Conservation (phyloP, 2,797 vertebrate species). For the Varecia variegata region DNA sequence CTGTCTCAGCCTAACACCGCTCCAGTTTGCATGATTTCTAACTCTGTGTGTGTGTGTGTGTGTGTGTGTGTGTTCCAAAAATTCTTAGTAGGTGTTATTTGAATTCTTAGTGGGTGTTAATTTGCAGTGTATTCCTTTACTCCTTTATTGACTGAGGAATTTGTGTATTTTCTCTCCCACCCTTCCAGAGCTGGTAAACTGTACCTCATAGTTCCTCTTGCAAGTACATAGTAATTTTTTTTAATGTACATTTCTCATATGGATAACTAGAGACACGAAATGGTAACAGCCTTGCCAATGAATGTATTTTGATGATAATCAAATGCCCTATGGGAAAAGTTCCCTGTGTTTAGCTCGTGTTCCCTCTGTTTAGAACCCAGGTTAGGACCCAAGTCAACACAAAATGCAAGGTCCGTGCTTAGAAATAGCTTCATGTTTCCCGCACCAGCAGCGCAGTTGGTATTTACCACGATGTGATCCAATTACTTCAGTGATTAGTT, state of each 20-base stretch:
- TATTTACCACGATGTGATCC: neutral
- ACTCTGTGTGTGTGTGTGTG: neutral
- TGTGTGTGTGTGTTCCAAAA: neutral
- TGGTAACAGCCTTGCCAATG: neutral
- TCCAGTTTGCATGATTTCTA: neutral
- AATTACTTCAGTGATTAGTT: neutral
- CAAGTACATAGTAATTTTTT: neutral
- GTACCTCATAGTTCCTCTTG: neutral
- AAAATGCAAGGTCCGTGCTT: too few species aligned
- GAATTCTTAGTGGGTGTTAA: neutral
- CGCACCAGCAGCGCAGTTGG: fast-evolving
- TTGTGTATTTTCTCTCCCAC: neutral
- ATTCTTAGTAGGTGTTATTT: neutral
- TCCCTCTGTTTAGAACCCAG: fast-evolving
- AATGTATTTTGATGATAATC: neutral
- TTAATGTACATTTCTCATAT: neutral
- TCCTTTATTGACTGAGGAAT: neutral
- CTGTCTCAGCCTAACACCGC: too few species aligned
- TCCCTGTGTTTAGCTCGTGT: neutral
- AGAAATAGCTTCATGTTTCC: too few species aligned
- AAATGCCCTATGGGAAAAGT: neutral
- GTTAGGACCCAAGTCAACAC: neutral
- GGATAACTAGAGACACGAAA: neutral
- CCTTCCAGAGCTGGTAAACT: neutral
- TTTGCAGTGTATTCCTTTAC: neutral